Evolutionary conservation across 2,797 vertebrate genomes (phyloP).

Genomic region (Tragelaphus eurycerus): DNA sequence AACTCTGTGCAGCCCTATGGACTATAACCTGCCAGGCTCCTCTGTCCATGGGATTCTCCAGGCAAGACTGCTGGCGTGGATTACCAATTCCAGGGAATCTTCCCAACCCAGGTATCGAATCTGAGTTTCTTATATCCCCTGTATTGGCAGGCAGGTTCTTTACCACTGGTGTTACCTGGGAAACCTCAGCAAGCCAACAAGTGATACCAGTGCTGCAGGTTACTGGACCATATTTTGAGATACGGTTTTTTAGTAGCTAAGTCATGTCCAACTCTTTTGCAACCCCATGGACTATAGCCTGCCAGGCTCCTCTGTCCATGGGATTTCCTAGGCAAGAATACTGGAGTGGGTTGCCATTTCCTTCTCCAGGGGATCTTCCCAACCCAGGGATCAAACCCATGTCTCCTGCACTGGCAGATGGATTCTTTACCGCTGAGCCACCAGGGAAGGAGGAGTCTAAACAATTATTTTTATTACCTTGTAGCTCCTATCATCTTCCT

Average conservation of each 20-base stretch:
- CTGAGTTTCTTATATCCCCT: neutral
- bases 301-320: neutral
- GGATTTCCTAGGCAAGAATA: neutral
- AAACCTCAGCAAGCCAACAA: neutral
- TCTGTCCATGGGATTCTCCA: neutral
- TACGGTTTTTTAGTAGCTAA: neutral
- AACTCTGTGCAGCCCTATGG: neutral
- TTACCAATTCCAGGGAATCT: neutral
- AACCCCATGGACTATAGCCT: neutral
- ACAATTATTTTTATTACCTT: neutral
- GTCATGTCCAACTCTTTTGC: neutral
- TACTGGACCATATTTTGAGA: neutral
- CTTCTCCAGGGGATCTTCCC: neutral
- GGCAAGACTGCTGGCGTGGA: neutral
- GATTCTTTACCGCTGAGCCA: neutral
- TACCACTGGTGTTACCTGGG: neutral
- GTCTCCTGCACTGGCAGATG: neutral
- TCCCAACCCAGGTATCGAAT: neutral
- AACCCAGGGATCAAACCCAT: neutral
- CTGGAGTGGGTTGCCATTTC: neutral
- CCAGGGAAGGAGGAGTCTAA: neutral
- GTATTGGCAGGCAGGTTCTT: neutral
- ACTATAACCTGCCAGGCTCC: neutral
- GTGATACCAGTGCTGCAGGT: neutral
- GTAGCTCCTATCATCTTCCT: neutral